Base-by-base conservation (phyloP, 1,140 invertebrate genomes). In the Limonius californicus region DNA sequence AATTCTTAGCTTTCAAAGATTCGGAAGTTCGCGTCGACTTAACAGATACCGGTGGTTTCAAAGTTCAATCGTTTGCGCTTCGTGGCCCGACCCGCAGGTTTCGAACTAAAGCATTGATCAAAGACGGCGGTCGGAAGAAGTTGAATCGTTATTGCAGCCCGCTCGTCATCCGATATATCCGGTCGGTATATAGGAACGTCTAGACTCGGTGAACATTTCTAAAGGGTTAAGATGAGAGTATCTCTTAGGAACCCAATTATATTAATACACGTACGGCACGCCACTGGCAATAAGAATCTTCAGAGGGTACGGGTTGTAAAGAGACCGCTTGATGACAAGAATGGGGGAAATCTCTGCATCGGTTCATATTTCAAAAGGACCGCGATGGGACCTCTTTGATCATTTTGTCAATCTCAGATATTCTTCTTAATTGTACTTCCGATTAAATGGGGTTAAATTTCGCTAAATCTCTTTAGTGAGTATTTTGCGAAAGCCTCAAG, bases 141-240 rank as follows among this genome's bases (percentile, higher is more conserved):
- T 68, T 68, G 63, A 68, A 68, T 68, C 66, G 66, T 65, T 67
- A 68, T 68, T 68, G 61, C 66, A 57, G 57, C 60, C 12, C 60
- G 63, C 47, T 60, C 62, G 66, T 65, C 66, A 67, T 68, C 59
- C 47, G 66, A 68, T 62, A 68, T 68, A 63, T 68, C 66, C 66
- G 66, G 66, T 54, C 56, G 66, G 19, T 47, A 58, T 58, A 53
- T 63, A 56, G 58, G 43, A 39, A 62, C 42, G 54, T 62, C 14
- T 53, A 56, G 32, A 56, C 32, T 35, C 23, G 53, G 14, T 11
- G 19, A 20, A 0, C 2, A 20, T 54, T 54, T 54, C 19, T 1
- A 20, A 23, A 20, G 19, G 12, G 20, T 50, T 50, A 16, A 55
- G 12, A 30, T 27, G 21, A 27, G 20, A 27, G 27, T 32, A 7